Conservation (phyloP, 2,888 invertebrate species). For the Polymixis flavicincta region DNA sequence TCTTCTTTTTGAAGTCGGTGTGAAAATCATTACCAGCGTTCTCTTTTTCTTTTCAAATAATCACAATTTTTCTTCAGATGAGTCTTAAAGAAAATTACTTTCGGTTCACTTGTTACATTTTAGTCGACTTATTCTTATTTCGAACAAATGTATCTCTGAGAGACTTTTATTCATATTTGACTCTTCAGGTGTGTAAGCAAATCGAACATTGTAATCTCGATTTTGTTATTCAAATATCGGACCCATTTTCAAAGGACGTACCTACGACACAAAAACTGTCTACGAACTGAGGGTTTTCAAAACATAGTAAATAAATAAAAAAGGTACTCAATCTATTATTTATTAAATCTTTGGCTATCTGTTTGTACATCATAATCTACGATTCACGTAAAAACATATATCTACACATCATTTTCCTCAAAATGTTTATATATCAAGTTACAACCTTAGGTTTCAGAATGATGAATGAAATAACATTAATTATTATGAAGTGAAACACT, state of each 20-base stretch:
- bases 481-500: conserved; percentile 61
- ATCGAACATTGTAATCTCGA: conserved; percentile 46
- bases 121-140: conserved; percentile 70
- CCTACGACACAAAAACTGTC: neutral
- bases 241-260: conserved; percentile 13
- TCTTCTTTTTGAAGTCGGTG: conserved; percentile 57
- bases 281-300: neutral
- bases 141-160: conserved; percentile 64
- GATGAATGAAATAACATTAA: conserved; percentile 77
- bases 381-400: conserved; percentile 89
- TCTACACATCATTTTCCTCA: conserved; percentile 85
- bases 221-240: conserved; percentile 45
- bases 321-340: conserved; percentile 83
- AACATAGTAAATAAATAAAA: conserved; percentile 61
- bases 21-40: conserved; percentile 79
- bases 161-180: conserved; percentile 58
- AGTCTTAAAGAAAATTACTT: conserved; percentile 77
- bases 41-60: conserved; percentile 78
- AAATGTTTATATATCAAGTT: conserved; percentile 87
- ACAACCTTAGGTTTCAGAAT: conserved; percentile 89
- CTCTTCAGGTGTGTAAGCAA: conserved; percentile 55
- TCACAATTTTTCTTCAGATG: conserved; percentile 76
- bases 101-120: conserved; percentile 75
- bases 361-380: conserved; percentile 89
- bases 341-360: conserved; percentile 85